Evolutionary conservation across 1,140 invertebrate genomes (phyloP).

Genomic region (Pseudomyrmex dendroicus): DNA sequence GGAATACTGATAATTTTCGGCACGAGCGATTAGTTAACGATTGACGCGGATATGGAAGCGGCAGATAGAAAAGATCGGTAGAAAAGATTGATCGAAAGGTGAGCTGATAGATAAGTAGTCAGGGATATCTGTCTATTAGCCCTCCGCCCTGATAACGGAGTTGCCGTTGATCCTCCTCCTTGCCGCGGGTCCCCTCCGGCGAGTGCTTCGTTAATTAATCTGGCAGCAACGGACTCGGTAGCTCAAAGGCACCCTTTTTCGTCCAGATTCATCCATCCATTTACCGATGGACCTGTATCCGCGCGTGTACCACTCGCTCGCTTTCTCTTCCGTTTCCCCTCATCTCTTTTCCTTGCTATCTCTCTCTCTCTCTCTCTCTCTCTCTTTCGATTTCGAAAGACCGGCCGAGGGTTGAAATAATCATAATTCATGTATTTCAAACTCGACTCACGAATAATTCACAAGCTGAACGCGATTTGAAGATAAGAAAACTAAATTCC

Average conservation of each 20-base stretch:
- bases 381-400: constrained; percentile 12
- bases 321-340: constrained; percentile 21
- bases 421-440: constrained; percentile 28
- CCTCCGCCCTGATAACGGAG: constrained; percentile 74
- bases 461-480: neutral
- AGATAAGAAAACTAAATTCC: constrained; percentile 7
- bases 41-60: constrained; percentile 30
- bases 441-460: neutral
- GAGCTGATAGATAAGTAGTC: constrained; percentile 67
- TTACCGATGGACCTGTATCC: constrained; percentile 66
- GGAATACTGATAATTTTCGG: constrained; percentile 23
- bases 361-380: constrained; percentile 11
- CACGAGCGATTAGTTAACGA: constrained; percentile 61
- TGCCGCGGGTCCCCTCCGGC: constrained; percentile 71
- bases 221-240: constrained; percentile 78
- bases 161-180: constrained; percentile 78
- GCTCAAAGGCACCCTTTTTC: constrained; percentile 82
- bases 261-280: constrained; percentile 80
- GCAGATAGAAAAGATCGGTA: constrained; percentile 24
- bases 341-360: neutral
- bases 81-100: constrained; percentile 56
- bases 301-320: constrained; percentile 20
- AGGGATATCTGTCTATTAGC: constrained; percentile 74
- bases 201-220: constrained; percentile 84
- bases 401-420: constrained; percentile 25